Conservation (phyloP, 2,113 vertebrate genomes). For the Narcine bancroftii region DNA sequence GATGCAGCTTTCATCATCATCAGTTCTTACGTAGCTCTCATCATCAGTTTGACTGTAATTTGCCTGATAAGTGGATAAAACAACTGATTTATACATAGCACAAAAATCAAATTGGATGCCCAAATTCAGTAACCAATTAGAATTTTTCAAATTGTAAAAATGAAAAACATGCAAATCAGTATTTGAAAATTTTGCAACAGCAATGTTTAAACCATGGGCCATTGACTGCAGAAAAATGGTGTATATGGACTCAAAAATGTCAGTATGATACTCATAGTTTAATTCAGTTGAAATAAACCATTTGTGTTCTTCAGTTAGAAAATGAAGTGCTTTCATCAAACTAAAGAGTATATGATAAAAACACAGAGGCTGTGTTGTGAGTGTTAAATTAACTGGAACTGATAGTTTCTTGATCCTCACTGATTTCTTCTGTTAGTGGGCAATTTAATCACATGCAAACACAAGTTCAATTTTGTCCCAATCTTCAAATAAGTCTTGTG, state of each 20-base stretch:
- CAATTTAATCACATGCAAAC: neutral
- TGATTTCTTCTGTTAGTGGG: neutral
- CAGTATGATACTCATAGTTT: neutral
- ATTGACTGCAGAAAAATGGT: neutral
- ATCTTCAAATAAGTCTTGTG: too few species aligned
- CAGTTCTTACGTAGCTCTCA: conserved; percentile 55
- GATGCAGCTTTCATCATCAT: conserved; percentile 53
- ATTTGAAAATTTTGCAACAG: neutral
- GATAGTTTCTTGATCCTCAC: neutral
- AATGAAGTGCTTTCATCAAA: neutral
- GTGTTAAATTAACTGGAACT: too few species aligned
- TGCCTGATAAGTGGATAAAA: conserved; percentile 51
- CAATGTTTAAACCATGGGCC: neutral
- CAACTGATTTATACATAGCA: neutral
- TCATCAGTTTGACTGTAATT: conserved; percentile 63
- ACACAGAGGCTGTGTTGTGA: neutral
- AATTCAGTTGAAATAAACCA: neutral
- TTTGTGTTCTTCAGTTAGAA: neutral
- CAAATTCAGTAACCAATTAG: neutral
- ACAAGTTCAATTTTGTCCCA: neutral
- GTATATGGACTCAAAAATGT: neutral
- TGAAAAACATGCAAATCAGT: neutral
- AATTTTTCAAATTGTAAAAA: conserved; percentile 1
- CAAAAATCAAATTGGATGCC: neutral
- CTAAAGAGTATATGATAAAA: neutral